Percentiles rank a stretch among this genome's conserved stretches.
These are phyloP conservation scores for Drosophila aff. DNA, from an alignment of 1,140 invertebrate species.

Conservation along the genomic window DNA sequence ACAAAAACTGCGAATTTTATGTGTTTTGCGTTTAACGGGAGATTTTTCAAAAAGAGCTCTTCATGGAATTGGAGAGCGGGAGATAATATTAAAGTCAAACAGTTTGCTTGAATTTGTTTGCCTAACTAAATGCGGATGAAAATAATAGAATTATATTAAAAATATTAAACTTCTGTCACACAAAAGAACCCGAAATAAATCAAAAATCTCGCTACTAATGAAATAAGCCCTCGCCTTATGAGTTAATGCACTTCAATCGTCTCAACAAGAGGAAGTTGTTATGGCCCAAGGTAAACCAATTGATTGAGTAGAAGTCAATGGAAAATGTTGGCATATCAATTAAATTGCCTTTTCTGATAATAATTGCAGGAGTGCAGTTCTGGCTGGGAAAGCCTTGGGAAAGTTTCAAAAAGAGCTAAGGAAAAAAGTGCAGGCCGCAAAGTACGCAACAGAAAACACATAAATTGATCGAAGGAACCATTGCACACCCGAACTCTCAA, in stretches of 20 bases:
- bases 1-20: conserved; percentile 48
- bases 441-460: conserved; percentile 53
- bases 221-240: background rate
- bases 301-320: conserved; percentile 7
- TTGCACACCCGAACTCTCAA: conserved; percentile 10
- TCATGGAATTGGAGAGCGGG: background rate
- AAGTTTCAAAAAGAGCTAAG: conserved; percentile 46
- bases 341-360: conserved; percentile 66
- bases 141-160: background rate
- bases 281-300: conserved; percentile 29
- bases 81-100: conserved; percentile 18
- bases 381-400: conserved; percentile 44
- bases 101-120: background rate
- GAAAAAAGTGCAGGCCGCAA: conserved; percentile 47
- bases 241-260: conserved; percentile 12
- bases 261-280: background rate
- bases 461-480: conserved; percentile 37
- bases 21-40: conserved; percentile 54
- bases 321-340: conserved; percentile 47
- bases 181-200: background rate
- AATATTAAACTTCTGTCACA: background rate
- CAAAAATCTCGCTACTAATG: background rate
- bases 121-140: background rate
- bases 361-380: conserved; percentile 65
- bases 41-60: conserved; percentile 9